Base-by-base conservation (phyloP, 2,797 vertebrate genomes). In the Cossypha polioptera region DNA sequence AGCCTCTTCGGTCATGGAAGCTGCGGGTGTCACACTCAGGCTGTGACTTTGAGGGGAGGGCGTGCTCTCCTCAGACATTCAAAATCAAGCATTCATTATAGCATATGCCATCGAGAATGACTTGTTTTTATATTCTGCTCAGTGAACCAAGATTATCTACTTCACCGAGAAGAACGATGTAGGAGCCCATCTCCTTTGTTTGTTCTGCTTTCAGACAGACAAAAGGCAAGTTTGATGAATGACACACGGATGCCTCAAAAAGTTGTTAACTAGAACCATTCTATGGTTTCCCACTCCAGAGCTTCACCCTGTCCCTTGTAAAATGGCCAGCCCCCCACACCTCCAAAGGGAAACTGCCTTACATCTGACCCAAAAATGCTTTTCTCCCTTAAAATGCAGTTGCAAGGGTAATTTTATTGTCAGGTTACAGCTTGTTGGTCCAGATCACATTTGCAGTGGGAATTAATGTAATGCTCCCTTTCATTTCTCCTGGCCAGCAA, bases 401-500 rank as follows among this genome's bases (percentile, higher is more conserved):
- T 40, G 18, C 33, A 73, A 78, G 48, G 48, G 50, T 85, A 57
- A 93, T 96, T 94, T 97, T 89, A 76, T 69, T 79, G 88, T 82
- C 80, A 87, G 57, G 87, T 83, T 88, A 83, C 51, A 88, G 91
- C 77, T 92, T 92, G 71, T 90, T 92, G 93, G 86, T 95, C 74
- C 75, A 63, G 86, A 90, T 90, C 88, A 76, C 59, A 63, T 94
- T 85, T 95, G 71, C 80, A 86, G 76, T 58, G 76, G 67, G 74
- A 93, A 93, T 88, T 90, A 94, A 92, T 71, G 67, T 78, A 96
- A 90, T 88, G 82, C 82, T 94, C 79, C 88, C 80, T 95, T 95
- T 82, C 74, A 90, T 88, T 94, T 95, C 90, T 96, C 29, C 75
- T 79, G 86, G 92, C 55, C 55, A 42, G 82, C 55, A 95, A 87